Evolutionary conservation across 2,888 invertebrate genomes (phyloP).

Genomic region (Oscheius myriophilus): DNA sequence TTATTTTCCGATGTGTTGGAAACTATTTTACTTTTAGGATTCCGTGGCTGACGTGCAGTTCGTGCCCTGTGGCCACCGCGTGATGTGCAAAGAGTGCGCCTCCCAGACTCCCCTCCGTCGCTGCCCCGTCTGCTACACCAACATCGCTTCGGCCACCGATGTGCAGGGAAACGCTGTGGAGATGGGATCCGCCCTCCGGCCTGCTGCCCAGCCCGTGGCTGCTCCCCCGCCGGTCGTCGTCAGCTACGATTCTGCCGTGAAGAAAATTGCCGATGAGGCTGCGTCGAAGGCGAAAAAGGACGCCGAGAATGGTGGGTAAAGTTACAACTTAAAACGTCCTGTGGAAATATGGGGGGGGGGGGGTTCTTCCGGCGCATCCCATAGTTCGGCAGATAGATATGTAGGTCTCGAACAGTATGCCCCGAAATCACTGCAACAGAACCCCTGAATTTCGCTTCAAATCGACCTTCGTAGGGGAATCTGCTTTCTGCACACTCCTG

Average conservation of each 20-base stretch:
- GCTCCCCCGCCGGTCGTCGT: not conserved
- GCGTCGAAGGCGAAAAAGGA: constrained; percentile 44
- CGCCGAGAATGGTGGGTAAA: constrained; percentile 33
- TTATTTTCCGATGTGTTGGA: not conserved
- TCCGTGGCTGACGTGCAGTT: constrained; percentile 52
- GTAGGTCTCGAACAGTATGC: no score
- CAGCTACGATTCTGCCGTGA: constrained; percentile 8
- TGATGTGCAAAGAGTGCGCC: constrained; percentile 51
- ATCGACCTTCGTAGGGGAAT: no score
- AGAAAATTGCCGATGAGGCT: constrained; percentile 42
- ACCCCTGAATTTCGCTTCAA: no score
- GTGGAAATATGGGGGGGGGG: not conserved
- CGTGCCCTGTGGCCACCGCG: constrained; percentile 56
- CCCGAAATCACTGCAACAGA: no score
- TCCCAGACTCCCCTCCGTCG: constrained; percentile 38
- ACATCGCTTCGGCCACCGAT: constrained; percentile 36
- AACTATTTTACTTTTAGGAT: constrained; percentile 25
- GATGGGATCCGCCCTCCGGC: constrained; percentile 31
- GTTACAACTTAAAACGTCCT: no score
- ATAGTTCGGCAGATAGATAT: no score
- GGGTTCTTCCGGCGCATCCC: no score
- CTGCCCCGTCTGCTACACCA: constrained; percentile 48
- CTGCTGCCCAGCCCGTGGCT: not conserved
- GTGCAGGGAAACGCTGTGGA: constrained; percentile 29
- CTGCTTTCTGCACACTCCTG: no score